Evolutionary conservation across 2,888 invertebrate species (phyloP).

Genomic region (Chrysolina haemoptera): DNA sequence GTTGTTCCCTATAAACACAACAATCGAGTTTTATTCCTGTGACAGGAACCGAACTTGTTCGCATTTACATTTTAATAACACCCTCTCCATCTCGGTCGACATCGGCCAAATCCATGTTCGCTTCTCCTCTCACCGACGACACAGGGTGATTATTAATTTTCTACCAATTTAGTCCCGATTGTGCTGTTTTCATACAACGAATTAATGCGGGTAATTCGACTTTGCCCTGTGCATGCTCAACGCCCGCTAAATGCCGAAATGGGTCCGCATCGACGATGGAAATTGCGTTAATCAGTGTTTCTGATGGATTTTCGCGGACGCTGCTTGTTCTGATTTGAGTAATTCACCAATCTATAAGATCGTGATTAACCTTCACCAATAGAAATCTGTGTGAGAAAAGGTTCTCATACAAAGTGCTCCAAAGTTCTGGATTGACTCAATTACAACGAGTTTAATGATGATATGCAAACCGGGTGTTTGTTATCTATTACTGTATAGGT

Average conservation of each 20-base stretch:
- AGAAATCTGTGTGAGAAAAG: no score
- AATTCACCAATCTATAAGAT: neutral
- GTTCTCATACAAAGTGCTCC: no score
- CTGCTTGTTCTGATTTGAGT: neutral
- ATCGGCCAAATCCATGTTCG: neutral
- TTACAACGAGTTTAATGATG: no score
- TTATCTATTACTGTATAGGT: no score
- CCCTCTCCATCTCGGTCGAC: slow-evolving; percentile 58
- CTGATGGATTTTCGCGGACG: neutral
- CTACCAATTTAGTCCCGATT: slow-evolving; percentile 71
- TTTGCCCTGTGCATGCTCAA: slow-evolving; percentile 53
- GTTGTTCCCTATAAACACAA: slow-evolving; percentile 59
- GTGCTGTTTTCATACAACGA: slow-evolving; percentile 66
- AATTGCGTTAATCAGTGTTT: slow-evolving; percentile 54
- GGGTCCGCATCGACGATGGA: slow-evolving; percentile 51
- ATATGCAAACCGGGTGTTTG: no score
- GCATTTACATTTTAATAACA: slow-evolving; percentile 71
- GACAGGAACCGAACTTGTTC: slow-evolving; percentile 68
- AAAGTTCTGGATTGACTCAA: no score
- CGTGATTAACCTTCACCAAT: neutral
- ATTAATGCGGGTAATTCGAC: slow-evolving; percentile 62
- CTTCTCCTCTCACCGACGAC: slow-evolving; percentile 59
- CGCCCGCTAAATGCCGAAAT: slow-evolving; percentile 50
- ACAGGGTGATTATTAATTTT: slow-evolving; percentile 70
- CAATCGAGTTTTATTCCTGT: slow-evolving; percentile 68